phyloP scores from a whole-genome alignment of 1,140 invertebrate genomes.

The Teleopsis dalmanni region DNA sequence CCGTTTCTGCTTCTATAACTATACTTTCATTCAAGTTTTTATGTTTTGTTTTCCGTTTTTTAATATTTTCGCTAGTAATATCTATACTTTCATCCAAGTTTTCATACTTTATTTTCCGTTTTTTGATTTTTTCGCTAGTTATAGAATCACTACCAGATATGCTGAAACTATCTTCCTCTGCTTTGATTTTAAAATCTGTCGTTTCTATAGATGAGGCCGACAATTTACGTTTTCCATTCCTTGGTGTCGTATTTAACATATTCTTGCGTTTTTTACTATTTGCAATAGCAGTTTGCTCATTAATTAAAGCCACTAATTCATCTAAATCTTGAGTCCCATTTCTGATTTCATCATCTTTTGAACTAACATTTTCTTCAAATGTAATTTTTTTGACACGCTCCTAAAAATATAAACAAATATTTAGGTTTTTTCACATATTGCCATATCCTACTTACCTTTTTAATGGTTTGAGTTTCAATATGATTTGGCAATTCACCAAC shows the following conservation, averaged over 20 bases:
- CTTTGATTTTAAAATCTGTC: neutral
- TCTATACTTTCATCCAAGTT: too few species aligned
- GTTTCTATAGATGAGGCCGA: constrained; percentile 1
- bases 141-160: neutral
- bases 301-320: constrained; percentile 23
- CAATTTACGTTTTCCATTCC: neutral
- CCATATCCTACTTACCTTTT: neutral
- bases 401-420: neutral
- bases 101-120: too few species aligned
- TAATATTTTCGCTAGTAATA: too few species aligned
- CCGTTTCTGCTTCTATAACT: too few species aligned
- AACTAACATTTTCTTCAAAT: constrained; percentile 16
- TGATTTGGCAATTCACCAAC: constrained; percentile 32
- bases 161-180: neutral
- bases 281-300: constrained; percentile 11
- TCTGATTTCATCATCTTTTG: neutral
- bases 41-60: too few species aligned
- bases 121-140: constrained; percentile 2
- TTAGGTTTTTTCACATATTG: neutral
- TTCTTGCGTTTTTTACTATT: neutral
- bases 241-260: neutral
- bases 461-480: neutral
- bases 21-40: too few species aligned
- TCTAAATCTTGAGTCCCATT: constrained; percentile 19
- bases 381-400: constrained; percentile 10